Percentiles rank a stretch among this genome's conserved stretches.
phyloP scores from a whole-genome alignment of 35 echinoderm and acorn worm genomes.

The Apostichopus japonicus region DNA sequence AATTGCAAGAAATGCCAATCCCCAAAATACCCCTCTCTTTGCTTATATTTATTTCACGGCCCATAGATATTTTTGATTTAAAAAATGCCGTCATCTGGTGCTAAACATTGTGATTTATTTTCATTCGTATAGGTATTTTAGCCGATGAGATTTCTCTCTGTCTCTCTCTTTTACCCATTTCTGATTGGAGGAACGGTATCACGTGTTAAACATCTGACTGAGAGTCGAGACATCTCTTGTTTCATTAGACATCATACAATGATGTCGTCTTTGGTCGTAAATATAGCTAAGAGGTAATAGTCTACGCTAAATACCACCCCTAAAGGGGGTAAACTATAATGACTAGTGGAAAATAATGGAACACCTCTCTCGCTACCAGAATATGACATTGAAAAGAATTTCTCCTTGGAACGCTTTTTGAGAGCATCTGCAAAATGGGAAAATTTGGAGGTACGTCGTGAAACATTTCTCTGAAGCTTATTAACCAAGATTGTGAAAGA shows the following conservation, averaged over 20 bases:
- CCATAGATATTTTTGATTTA: neutral
- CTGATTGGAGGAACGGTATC: neutral
- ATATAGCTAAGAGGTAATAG: neutral
- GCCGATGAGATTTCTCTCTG: neutral
- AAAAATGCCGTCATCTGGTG: neutral
- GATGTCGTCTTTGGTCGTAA: conserved; percentile 1
- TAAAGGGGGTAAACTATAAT: no score
- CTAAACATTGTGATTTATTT: conserved; percentile 6
- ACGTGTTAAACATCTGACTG: neutral
- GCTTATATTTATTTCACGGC: neutral
- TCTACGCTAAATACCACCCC: no score
- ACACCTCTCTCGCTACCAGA: no score
- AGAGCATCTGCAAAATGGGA: no score
- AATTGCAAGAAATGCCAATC: neutral
- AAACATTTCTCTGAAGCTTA: no score
- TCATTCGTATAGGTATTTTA: conserved; percentile 9
- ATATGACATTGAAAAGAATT: no score
- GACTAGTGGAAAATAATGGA: no score
- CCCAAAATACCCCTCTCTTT: neutral
- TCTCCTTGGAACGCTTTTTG: no score
- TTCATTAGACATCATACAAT: neutral
- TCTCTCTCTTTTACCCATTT: neutral
- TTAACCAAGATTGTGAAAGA: no score
- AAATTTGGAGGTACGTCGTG: no score
- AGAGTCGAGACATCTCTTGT: neutral